Percentiles rank a stretch among this genome's conserved stretches.
phyloP scores from a whole-genome alignment of 2,797 vertebrate species.

The Xiphorhynchus erythropygius region DNA sequence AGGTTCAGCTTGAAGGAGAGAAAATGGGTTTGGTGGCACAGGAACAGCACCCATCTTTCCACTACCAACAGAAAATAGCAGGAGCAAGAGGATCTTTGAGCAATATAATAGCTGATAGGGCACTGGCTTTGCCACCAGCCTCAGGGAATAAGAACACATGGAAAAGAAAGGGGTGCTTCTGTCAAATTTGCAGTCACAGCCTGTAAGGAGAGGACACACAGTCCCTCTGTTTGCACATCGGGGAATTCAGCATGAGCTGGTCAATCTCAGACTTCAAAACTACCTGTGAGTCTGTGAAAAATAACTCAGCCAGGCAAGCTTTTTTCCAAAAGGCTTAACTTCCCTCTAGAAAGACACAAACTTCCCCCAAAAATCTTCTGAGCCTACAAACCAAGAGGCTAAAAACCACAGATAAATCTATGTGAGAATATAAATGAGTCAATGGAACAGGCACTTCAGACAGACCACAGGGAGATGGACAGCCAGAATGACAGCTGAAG shows the following conservation, averaged over 20 bases:
- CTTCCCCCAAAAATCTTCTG: background rate
- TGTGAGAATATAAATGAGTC: background rate
- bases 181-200: background rate
- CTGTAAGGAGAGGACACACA: background rate
- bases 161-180: background rate
- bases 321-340: background rate
- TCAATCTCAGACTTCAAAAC: background rate
- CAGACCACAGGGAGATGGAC: background rate
- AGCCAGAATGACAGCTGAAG: conserved; percentile 19
- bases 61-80: background rate
- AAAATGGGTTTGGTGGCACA: background rate
- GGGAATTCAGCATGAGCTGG: background rate
- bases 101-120: background rate
- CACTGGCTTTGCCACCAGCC: background rate
- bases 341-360: background rate
- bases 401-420: background rate
- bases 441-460: background rate
- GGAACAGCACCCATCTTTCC: background rate
- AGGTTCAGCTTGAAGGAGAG: background rate
- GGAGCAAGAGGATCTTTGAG: background rate
- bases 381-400: background rate
- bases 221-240: background rate
- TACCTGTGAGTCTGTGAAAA: background rate
- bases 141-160: background rate
- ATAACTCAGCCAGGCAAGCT: background rate